Evolutionary conservation across 1,140 invertebrate species (phyloP), one percentile per base, ranked within the genome.

Genomic region (roundworm (Caenorhabditis elegans)): DNA sequence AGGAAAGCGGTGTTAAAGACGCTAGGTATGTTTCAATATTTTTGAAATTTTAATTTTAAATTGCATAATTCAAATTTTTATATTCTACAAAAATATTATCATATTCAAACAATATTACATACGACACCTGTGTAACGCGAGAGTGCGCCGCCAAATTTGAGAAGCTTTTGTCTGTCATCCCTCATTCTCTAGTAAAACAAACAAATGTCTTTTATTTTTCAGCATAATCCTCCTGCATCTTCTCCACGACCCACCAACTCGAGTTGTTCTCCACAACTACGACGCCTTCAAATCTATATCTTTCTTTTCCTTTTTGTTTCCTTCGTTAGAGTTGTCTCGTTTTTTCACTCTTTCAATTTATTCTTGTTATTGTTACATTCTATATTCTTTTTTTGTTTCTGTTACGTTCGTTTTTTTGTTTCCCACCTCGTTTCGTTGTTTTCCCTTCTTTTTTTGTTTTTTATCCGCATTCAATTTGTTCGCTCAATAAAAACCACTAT

Each of bases 1-100:
- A 43, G 90, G 91, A 90, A 94, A 86, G 93, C 93, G n/a, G 60
- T 70, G 31, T n/a, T 70, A n/a, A 70, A 70, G 19, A 70, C 60
- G 13, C 13, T 70, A n/a, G 60, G 60, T 70, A 70, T 39, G 28
- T n/a, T 36, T 78, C 22, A 79, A 47, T 31, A 26, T 26, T 26
- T 26, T 70, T 34, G 8, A 26, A 70, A 13, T 53, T 53, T 8
- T 22, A 53, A 53, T 22, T 8, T 10, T 53, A n/a, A 53, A 17
- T n/a, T n/a, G 49, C n/a, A 8, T 53, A 22, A 22, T 53, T 53
- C 5, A 53, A 22, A 6, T 5, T 6, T 8, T 22, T 8, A 53
- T 22, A 6, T 19, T 5, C n/a, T 22, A 53, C 24, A n/a, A n/a
- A n/a, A n/a, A n/a, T n/a, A n/a, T n/a, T n/a, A n/a, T n/a, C n/a